Evolutionary conservation across 2,797 vertebrate species (phyloP).

Genomic region (Psittacula echo): DNA sequence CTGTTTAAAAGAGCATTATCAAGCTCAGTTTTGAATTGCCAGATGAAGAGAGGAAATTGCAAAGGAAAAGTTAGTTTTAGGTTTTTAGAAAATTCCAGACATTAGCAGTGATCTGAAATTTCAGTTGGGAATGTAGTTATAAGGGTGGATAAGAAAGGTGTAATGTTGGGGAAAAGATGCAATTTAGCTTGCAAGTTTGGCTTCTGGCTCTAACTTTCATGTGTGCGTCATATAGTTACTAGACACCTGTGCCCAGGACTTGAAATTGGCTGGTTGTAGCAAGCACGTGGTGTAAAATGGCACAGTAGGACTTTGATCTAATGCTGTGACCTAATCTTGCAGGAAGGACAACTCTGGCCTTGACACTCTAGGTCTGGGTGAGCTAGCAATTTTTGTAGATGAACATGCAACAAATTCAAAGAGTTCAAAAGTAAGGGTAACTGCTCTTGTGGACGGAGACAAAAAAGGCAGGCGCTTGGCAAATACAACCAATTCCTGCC

Average conservation of each 20-base stretch:
- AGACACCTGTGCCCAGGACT: constrained; percentile 13
- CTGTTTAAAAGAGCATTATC: not conserved
- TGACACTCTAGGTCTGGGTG: not conserved
- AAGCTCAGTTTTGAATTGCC: not conserved
- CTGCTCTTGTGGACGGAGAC: not conserved
- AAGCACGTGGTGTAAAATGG: not conserved
- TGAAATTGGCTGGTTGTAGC: constrained; percentile 33
- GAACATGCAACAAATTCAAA: not conserved
- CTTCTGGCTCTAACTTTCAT: not conserved
- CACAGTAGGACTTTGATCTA: constrained; percentile 45
- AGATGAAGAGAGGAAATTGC: not conserved
- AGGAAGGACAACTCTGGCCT: constrained; percentile 31
- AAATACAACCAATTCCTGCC: constrained; percentile 44
- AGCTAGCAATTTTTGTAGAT: constrained; percentile 2
- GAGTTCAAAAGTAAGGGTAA: constrained; percentile 41
- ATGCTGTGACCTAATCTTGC: constrained; percentile 45
- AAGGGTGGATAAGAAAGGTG: not conserved
- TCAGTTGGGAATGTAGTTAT: not conserved
- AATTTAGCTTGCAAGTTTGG: not conserved
- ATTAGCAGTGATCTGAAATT: not conserved
- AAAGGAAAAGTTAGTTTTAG: not conserved
- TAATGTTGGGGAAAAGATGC: not conserved
- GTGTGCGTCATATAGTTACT: not conserved
- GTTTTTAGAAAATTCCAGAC: not conserved
- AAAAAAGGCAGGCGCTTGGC: constrained; percentile 39